phyloP scores from a whole-genome alignment of 2,888 invertebrate species.

The Congeria kusceri region DNA sequence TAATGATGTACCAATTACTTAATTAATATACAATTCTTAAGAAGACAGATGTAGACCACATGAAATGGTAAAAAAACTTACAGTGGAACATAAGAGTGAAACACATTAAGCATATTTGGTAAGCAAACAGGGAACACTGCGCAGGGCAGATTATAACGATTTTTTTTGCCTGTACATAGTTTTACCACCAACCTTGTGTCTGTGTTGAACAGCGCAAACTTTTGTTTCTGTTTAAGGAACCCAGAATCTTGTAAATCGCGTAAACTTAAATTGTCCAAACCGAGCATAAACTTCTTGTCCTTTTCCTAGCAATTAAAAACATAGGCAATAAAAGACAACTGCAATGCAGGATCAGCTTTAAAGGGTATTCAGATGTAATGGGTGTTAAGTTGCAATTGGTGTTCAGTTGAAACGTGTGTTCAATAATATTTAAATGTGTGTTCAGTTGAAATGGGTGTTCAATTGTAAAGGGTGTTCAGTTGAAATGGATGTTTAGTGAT shows the following conservation, averaged over 20 bases:
- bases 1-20: too few relatives aligned
- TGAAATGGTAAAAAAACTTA: too few relatives aligned
- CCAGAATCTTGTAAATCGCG: conserved; percentile 96
- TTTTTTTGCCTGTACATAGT: too few relatives aligned
- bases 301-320: conserved; percentile 89
- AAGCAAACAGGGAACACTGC: too few relatives aligned
- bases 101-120: too few relatives aligned
- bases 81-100: too few relatives aligned
- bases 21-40: too few relatives aligned
- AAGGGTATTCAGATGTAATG: background rate
- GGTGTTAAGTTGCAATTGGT: background rate
- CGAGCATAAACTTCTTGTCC: conserved; percentile 99
- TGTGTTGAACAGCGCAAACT: conserved; percentile 99
- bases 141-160: too few relatives aligned
- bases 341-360: background rate
- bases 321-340: too few relatives aligned
- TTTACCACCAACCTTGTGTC: conserved; percentile 91
- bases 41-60: too few relatives aligned
- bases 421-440: background rate
- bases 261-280: conserved; percentile 97
- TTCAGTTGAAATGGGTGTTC: background rate
- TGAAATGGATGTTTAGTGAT: too few relatives aligned
- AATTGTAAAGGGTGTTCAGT: too few relatives aligned
- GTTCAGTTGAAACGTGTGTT: background rate
- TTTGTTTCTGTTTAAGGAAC: conserved; percentile 97